Base-by-base conservation (phyloP, 2,888 invertebrate species). In the Eupelmus urozonus region DNA sequence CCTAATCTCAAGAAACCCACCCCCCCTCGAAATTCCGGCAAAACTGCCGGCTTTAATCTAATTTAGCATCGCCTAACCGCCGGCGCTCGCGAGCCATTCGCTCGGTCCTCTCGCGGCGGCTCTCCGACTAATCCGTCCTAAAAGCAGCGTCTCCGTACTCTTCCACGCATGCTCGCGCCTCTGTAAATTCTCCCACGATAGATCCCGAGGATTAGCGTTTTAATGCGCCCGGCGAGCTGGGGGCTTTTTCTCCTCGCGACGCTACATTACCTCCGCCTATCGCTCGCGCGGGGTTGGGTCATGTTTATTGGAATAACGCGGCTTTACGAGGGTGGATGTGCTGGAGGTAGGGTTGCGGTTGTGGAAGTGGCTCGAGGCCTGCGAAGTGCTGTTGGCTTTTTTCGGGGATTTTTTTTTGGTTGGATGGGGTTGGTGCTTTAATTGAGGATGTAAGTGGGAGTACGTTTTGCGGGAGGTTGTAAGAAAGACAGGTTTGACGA, bases 221-320 rank as follows among this genome's bases (percentile, higher is more conserved):
- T 69, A 83, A n/a, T n/a, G n/a, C n/a, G 84, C 81, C 85, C 82
- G 82, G 80, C 78, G 82, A 82, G 23, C 25, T 7, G 42, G 16
- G 0, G 9, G 34, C 51, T 71, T 49, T 53, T 53, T 71, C 29
- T 59, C 34, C 5, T 82, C 82, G 82, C 81, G 82, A 2, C 86
- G 86, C 82, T 86, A 86, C 86, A 85, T 87, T 88, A 86, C 84
- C 84, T 86, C 85, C 83, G 85, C 85, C 85, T 83, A 84, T 85
- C 85, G 85, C 82, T 82, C 82, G 81, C 34, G 55, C 18, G 57
- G 57, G 59, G 25, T 20, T 45, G 45, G 9, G 2, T 2, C 45
- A 9, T 34, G 45, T 45, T 2, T 45, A 45, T 45, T 45, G 13
- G 45, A 9, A 45, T 45, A 45, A 34, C 34, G 34, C 34, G 34